These are phyloP conservation scores for Synanthedon andrenaeformis DNA, from an alignment of 2,888 invertebrate genomes.

Conservation along the genomic window DNA sequence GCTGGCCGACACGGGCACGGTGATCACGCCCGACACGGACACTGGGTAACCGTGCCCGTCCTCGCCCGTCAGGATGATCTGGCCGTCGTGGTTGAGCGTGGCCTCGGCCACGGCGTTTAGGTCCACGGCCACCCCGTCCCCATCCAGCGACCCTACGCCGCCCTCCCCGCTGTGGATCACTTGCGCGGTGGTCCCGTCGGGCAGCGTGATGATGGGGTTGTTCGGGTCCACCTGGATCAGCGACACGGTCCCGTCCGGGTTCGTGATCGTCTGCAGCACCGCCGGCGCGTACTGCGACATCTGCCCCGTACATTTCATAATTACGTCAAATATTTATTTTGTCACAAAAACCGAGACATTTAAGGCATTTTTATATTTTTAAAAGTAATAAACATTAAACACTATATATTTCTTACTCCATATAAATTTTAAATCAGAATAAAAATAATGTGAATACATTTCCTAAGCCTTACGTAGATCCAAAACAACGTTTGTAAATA, in stretches of 20 bases:
- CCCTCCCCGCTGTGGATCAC: slow-evolving; percentile 72
- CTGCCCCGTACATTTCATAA: slow-evolving; percentile 15
- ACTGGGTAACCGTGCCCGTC: slow-evolving; percentile 91
- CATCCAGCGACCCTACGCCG: slow-evolving; percentile 76
- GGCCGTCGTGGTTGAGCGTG: slow-evolving; percentile 91
- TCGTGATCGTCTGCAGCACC: slow-evolving; percentile 94
- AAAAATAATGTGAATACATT: too few relatives aligned
- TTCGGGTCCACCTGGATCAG: slow-evolving; percentile 95
- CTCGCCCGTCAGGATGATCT: slow-evolving; percentile 94
- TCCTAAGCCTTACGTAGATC: too few relatives aligned
- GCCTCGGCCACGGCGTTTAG: slow-evolving; percentile 91
- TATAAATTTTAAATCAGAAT: too few relatives aligned
- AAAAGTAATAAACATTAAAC: too few relatives aligned
- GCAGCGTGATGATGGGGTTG: slow-evolving; percentile 93
- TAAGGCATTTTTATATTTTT: background rate
- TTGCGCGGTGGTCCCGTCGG: slow-evolving; percentile 96
- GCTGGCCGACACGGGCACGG: slow-evolving; percentile 93
- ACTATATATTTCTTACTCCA: too few relatives aligned
- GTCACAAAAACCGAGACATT: background rate
- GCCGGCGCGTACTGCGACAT: slow-evolving; percentile 85
- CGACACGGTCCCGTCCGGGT: slow-evolving; percentile 96
- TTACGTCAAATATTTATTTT: too few relatives aligned
- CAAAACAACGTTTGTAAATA: too few relatives aligned
- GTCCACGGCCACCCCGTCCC: slow-evolving; percentile 87
- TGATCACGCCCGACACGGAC: slow-evolving; percentile 93